These are phyloP conservation scores for Chironomus striatipennis DNA, from an alignment of 1,140 invertebrate species.

Conservation along the genomic window DNA sequence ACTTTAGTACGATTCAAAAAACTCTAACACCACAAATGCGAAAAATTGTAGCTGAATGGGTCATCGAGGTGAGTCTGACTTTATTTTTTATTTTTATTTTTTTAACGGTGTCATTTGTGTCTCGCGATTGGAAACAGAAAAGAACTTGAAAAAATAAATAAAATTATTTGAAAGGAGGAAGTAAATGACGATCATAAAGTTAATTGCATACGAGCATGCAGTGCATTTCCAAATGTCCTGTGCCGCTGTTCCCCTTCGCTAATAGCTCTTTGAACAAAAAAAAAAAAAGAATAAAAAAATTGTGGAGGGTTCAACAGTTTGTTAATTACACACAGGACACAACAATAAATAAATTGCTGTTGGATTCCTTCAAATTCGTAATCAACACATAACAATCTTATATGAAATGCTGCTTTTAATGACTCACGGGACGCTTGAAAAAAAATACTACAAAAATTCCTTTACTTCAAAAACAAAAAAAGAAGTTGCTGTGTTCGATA, in stretches of 20 bases:
- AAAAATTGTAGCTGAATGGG: conserved; percentile 88
- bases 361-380: not conserved
- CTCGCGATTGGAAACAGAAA: not conserved
- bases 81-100: not conserved
- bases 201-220: not conserved
- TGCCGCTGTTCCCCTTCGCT: not conserved
- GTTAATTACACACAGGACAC: conserved; percentile 5
- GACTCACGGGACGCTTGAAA: not conserved
- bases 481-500: too few species aligned
- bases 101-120: conserved; percentile 18
- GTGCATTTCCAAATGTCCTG: not conserved
- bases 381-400: conserved; percentile 21
- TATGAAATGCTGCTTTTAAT: not conserved
- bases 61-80: conserved; percentile 75
- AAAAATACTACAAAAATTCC: conserved; percentile 5
- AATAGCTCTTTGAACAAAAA: too few species aligned
- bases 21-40: conserved; percentile 85
- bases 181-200: not conserved
- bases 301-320: conserved; percentile 10
- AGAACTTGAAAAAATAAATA: too few species aligned
- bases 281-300: too few species aligned
- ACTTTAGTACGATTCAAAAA: conserved; percentile 77
- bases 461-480: too few species aligned
- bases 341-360: not conserved
- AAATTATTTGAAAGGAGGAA: not conserved